Evolutionary conservation across 2,888 invertebrate species (phyloP).

Genomic region (Hypolimnas misippus): DNA sequence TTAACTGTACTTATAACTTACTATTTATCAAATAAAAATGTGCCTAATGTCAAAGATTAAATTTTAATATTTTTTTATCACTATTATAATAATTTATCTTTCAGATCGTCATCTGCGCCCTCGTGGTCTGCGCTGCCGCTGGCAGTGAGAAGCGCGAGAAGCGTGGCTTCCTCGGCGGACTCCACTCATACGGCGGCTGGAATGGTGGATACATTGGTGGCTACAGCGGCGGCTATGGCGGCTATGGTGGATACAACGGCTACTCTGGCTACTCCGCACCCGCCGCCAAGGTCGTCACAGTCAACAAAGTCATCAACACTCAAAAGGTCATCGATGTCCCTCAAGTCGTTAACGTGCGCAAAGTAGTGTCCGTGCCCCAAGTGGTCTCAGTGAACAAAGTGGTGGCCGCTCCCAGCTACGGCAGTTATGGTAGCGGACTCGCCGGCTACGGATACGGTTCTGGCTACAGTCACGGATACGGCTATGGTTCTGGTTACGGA

Average conservation of each 20-base stretch:
- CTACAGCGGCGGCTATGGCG: not conserved
- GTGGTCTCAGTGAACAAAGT: conserved; percentile 64
- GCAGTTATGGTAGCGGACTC: conserved; percentile 44
- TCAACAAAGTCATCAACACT: conserved; percentile 58
- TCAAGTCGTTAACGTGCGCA: conserved; percentile 56
- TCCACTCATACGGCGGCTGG: conserved; percentile 35
- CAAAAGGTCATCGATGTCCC: conserved; percentile 54
- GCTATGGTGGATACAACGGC: not conserved
- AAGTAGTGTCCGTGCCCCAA: conserved; percentile 60
- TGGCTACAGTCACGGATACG: conserved; percentile 34
- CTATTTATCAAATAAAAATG: no score
- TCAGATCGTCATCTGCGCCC: conserved; percentile 38
- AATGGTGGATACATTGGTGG: conserved; percentile 20
- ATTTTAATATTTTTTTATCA: not conserved
- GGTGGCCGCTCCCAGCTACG: conserved; percentile 51
- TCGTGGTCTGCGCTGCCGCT: conserved; percentile 38
- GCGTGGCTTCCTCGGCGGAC: conserved; percentile 40
- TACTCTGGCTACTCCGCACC: conserved; percentile 27
- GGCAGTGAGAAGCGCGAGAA: conserved; percentile 39
- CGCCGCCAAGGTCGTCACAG: conserved; percentile 50
- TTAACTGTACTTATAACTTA: no score
- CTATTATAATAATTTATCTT: not conserved
- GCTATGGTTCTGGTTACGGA: conserved; percentile 37
- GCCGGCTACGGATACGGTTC: conserved; percentile 33
- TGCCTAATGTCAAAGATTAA: no score